Percentiles rank a stretch among this genome's conserved stretches.
phyloP scores from a whole-genome alignment of 2,113 vertebrate genomes.

The Salminus brasiliensis region DNA sequence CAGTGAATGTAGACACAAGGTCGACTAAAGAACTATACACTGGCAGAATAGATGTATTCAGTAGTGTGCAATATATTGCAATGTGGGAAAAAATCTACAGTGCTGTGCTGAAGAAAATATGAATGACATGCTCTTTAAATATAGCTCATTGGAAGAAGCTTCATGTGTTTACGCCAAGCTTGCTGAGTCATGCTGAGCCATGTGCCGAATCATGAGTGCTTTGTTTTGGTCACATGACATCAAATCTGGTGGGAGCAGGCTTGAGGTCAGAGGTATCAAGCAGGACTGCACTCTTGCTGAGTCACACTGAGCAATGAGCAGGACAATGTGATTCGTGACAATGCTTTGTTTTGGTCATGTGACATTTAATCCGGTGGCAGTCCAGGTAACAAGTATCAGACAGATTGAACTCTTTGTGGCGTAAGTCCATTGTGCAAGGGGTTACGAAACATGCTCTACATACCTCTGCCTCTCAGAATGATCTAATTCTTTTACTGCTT shows the following conservation, averaged over 20 bases:
- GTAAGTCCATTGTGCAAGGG: conserved; percentile 47
- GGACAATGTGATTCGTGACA: not conserved
- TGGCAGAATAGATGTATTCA: too few species aligned
- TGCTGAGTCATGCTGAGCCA: conserved; percentile 45
- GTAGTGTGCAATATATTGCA: not conserved
- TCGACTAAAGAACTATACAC: too few species aligned
- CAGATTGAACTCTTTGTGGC: conserved; percentile 24
- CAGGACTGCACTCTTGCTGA: conserved; percentile 30
- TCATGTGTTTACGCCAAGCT: conserved; percentile 13
- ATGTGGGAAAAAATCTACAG: not conserved
- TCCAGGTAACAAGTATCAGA: conserved; percentile 20
- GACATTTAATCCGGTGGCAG: not conserved
- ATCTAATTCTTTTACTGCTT: not conserved
- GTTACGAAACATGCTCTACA: conserved; percentile 39
- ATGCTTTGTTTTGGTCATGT: not conserved
- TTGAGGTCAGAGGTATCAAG: conserved; percentile 36
- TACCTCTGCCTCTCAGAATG: conserved; percentile 2
- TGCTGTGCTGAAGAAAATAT: not conserved
- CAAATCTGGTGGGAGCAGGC: conserved; percentile 19
- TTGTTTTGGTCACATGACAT: conserved; percentile 51
- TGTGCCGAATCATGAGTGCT: conserved; percentile 37
- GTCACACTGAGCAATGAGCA: conserved; percentile 22
- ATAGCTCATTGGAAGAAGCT: not conserved
- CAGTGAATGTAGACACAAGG: too few species aligned
- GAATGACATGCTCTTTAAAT: not conserved